Percentiles rank a stretch among this genome's conserved stretches.
phyloP scores from a whole-genome alignment of 2,888 invertebrate genomes.

The Drosophila rellima region DNA sequence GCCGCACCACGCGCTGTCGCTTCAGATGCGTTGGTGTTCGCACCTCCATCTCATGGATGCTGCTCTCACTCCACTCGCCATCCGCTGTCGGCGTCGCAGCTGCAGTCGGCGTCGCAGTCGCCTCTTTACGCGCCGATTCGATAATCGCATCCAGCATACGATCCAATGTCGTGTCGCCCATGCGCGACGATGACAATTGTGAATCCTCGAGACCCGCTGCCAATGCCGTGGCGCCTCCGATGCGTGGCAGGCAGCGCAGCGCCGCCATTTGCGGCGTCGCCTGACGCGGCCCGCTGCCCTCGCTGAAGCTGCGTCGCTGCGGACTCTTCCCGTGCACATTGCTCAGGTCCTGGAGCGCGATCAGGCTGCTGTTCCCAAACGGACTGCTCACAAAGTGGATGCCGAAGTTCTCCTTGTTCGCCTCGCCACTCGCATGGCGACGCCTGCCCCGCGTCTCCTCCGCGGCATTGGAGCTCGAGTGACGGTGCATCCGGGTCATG shows the following conservation, averaged over 20 bases:
- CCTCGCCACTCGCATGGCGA: conserved; percentile 69
- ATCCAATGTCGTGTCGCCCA: conserved; percentile 85
- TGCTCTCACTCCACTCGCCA: conserved; percentile 73
- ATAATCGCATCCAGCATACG: conserved; percentile 86
- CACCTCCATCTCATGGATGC: conserved; percentile 85
- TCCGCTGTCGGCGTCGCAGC: conserved; percentile 10
- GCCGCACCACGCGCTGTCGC: conserved; percentile 84
- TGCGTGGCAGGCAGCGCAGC: conserved; percentile 57
- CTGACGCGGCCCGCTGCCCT: conserved; percentile 71
- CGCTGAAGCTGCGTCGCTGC: conserved; percentile 70
- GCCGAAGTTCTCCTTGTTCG: conserved; percentile 84
- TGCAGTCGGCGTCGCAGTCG: conserved; percentile 4
- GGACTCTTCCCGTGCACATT: conserved; percentile 83
- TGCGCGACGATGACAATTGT: conserved; percentile 82
- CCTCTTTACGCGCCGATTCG: conserved; percentile 84
- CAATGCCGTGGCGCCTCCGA: conserved; percentile 6
- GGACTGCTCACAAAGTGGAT: conserved; percentile 83
- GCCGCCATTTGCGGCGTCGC: conserved; percentile 60
- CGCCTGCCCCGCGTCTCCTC: conserved; percentile 64
- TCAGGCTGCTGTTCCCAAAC: conserved; percentile 80
- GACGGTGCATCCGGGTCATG: conserved; percentile 82
- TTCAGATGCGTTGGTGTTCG: conserved; percentile 84
- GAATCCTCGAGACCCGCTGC: conserved; percentile 54
- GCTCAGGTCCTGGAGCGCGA: conserved; percentile 84
- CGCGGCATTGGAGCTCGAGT: conserved; percentile 78